Base-by-base conservation (phyloP, 2,888 invertebrate species). In the Drosophila subsilvestris region DNA sequence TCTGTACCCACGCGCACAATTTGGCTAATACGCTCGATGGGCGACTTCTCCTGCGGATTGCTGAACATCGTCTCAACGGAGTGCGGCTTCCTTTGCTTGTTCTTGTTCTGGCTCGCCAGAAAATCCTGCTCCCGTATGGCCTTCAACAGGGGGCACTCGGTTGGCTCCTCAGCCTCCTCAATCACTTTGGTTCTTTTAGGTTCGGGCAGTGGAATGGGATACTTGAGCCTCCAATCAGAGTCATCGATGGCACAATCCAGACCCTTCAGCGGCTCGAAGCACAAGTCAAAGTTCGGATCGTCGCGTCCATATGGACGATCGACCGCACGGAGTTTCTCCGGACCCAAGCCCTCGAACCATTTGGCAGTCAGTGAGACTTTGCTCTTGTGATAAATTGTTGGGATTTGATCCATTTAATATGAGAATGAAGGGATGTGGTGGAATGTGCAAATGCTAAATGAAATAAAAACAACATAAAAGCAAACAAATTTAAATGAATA, bases 311-410 rank as follows among this genome's bases (percentile, higher is more conserved):
- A 4, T 5, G 12, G 0, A 32, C 5, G 32, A 32, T 32, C 12
- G 5, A 32, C 32, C 32, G 32, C 12, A 5, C 12, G 12, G 1
- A 1, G 0, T 5, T 14, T 5, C 32, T 9, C 29, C 29, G 29
- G 32, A 32, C 12, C 32, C 32, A 32, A 5, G 8, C 12, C 32
- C 4, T 12, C 12, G 8, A n/a, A 54, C 67, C 67, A 42, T 66
- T 55, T 54, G 17, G 43, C 17, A 14, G 5, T 7, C 47, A 3
- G 14, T 22, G 22, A 9, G 17, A 14, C 25, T 22, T 25, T 20
- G 61, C 18, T 32, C 8, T 20, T 18, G 17, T 25, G 60, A 6
- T 20, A 60, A 44, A 18, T 10, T 20, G 6, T 32, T 32, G 14
- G 20, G 14, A 32, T 44, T 45, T 51, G 45, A 37, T 51, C 37